Conservation (phyloP, 2,888 invertebrate species). For the Ligdia adustata region DNA sequence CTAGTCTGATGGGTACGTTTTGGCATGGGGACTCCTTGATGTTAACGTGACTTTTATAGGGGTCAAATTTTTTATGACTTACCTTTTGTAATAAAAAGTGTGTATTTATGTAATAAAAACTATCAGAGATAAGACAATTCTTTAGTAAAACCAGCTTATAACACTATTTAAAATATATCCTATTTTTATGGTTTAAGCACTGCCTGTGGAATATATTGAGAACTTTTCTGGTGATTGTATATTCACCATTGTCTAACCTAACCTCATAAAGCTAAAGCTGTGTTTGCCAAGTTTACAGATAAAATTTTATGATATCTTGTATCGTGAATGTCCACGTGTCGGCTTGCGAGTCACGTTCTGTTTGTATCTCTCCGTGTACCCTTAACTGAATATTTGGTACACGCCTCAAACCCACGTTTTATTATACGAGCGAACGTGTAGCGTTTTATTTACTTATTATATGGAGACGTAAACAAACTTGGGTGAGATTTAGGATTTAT, state of each 20-base stretch:
- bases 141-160: too few species aligned
- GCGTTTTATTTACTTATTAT: conserved; percentile 58
- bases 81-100: too few species aligned
- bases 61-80: too few species aligned
- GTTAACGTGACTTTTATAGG: too few species aligned
- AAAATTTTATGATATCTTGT: conserved; percentile 43
- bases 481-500: conserved; percentile 21
- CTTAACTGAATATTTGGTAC: conserved; percentile 73
- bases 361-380: conserved; percentile 54
- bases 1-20: too few species aligned
- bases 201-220: too few species aligned
- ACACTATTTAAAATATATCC: too few species aligned
- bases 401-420: conserved; percentile 63
- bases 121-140: too few species aligned
- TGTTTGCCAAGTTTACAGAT: conserved; percentile 28
- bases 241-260: too few species aligned
- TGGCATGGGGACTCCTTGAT: too few species aligned
- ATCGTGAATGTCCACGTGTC: conserved; percentile 47
- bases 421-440: conserved; percentile 59
- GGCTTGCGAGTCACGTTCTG: conserved; percentile 57
- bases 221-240: too few species aligned
- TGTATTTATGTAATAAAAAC: too few species aligned
- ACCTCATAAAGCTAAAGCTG: conserved; percentile 12
- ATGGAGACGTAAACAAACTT: conserved; percentile 18
- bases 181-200: not conserved